Evolutionary conservation across 2,888 invertebrate species (phyloP), one percentile per base, ranked within the genome.

Genomic region (Dynastes hyllus): DNA sequence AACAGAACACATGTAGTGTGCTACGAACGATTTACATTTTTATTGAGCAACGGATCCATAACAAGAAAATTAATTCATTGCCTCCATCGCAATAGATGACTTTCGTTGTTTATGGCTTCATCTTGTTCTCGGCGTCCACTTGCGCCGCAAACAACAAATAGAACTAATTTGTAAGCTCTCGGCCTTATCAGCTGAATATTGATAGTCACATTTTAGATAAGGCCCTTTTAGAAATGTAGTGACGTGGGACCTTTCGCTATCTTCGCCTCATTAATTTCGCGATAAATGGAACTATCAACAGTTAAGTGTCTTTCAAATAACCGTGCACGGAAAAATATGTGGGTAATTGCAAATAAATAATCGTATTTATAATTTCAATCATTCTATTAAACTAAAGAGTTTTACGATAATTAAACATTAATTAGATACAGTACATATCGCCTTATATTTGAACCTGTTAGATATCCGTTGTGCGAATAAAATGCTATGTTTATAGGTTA

Each of bases 51-150:
- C 83, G 83, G 84, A 84, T 83, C 85, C 85, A 85, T 86, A 85
- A 83, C 82, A 83, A 84, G 85, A 83, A 84, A 85, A 85, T 85
- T 85, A 83, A 85, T 85, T 85, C 83, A 71, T 80, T 78, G 55
- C 70, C 80, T 79, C 79, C 80, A 80, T 82, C 83, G 84, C 84
- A 85, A 83, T 81, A 83, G 84, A 81, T 82, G 73, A 81, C 82
- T 81, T 84, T 82, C 81, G 83, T 84, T 80, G 80, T 85, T 85
- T 86, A 85, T 85, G 81, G 83, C 85, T 85, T 85, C 82, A 85
- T 86, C 83, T 78, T 61, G 73, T 78, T 80, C 79, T 78, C 78
- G 80, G 80, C 82, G 80, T 80, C 71, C 77, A 32, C 61, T 77
- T 58, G 27, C 45, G 37, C 27, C 61, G 63, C 69, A 63, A 67